Base-by-base conservation (phyloP, 1,140 invertebrate species). In the Nixonia krombeini region DNA sequence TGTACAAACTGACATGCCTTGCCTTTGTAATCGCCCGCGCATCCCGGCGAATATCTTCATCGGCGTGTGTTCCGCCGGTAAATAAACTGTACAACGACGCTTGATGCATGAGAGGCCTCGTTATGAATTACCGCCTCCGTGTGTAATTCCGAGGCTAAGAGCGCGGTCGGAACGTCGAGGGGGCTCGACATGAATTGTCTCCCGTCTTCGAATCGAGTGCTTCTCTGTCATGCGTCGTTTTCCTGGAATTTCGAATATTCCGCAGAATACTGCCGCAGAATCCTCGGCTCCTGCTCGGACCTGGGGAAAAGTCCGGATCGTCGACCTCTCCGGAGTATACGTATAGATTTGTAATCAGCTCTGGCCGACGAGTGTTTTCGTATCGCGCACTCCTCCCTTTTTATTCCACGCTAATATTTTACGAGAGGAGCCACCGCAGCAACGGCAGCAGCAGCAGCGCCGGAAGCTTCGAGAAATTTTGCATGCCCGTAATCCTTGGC, bases 401-500 rank as follows among this genome's bases (percentile, higher is more conserved):
- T 56, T 13, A 52, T 42, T 42, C 13, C 10, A 26, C 38, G 16
- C 17, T 56, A 66, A 42, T 72, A 72, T 68, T 77, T 73, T 69
- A 70, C 52, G 65, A 63, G 35, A 37, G 58, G 59, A 62, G 52
- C 59, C 51, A 23, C 38, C 13, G 28, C 35, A 46, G 33, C 49
- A 28, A 38, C 23, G 6, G 21, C 21, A 21, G 33, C 50, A 49
- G 33, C 50, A 28, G 37, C 18, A 45, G 40, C 37, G 52, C 41
- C 52, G 59, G 46, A 51, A 57, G 33, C 49, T 45, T 68, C 42
- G 26, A 50, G 65, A 63, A 74, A 75, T 73, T 72, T 69, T 49
- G 55, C 64, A 57, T 59, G 49, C 16, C 53, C 65, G 70, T 78
- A 80, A 80, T 78, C 69, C 66, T 57, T 31, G 37, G 63, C 75